Evolutionary conservation across 2,888 invertebrate genomes (phyloP).

Genomic region (Apodemia mormo): DNA sequence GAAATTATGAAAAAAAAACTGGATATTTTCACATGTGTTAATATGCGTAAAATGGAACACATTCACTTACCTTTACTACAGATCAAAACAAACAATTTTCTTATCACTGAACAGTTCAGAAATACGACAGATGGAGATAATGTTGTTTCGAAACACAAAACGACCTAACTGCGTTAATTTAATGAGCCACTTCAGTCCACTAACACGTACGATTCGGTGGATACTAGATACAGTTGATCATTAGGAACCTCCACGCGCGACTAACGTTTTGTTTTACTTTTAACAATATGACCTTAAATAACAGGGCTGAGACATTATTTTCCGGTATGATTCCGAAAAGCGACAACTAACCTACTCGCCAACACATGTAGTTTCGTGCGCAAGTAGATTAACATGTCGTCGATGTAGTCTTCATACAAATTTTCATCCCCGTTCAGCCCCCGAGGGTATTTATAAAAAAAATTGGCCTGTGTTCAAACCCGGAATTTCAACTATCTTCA

Average conservation of each 20-base stretch:
- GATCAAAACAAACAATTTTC: slow-evolving; percentile 8
- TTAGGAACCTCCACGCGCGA: slow-evolving; percentile 6
- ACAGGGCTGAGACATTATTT: background rate
- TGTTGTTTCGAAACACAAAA: slow-evolving; percentile 13
- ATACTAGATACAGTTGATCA: slow-evolving; percentile 2
- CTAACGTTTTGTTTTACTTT: slow-evolving; percentile 15
- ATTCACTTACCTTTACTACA: slow-evolving; percentile 7
- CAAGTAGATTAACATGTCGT: too few relatives aligned
- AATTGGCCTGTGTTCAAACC: too few relatives aligned
- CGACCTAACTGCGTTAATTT: background rate
- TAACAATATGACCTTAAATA: slow-evolving; percentile 16
- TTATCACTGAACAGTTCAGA: slow-evolving; percentile 1
- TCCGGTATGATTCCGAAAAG: background rate
- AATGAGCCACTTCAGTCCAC: background rate
- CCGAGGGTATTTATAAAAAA: too few relatives aligned
- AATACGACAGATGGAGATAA: background rate
- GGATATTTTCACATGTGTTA: background rate
- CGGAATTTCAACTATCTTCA: too few relatives aligned
- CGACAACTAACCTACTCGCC: too few relatives aligned
- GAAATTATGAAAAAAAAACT: too few relatives aligned
- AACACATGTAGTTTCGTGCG: too few relatives aligned
- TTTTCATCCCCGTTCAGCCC: too few relatives aligned
- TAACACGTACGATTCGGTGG: slow-evolving; percentile 4
- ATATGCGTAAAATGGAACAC: background rate
- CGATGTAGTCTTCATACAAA: too few relatives aligned